Conservation (phyloP, 2,888 invertebrate species). For the Chrysina gloriosa region DNA sequence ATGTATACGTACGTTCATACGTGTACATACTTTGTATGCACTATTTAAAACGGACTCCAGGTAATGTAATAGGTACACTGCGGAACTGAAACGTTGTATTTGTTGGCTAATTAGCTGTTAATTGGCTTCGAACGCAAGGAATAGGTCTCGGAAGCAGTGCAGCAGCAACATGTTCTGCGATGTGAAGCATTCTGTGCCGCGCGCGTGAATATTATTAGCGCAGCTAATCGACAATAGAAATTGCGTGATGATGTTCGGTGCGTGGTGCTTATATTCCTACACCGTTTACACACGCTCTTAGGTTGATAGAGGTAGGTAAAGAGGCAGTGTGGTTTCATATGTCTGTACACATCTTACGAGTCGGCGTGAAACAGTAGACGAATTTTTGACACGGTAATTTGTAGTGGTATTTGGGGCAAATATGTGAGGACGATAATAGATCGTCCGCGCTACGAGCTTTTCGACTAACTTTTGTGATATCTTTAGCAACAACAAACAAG, state of each 20-base stretch:
- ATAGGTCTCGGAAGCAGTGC: constrained; percentile 50
- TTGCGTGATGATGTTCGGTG: constrained; percentile 53
- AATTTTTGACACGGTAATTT: constrained; percentile 51
- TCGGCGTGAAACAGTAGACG: constrained; percentile 49
- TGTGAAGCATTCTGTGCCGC: constrained; percentile 7
- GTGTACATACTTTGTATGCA: constrained; percentile 47
- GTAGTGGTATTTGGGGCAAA: constrained; percentile 37
- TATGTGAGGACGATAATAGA: constrained; percentile 47
- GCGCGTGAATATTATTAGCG: constrained; percentile 51
- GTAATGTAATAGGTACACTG: constrained; percentile 25
- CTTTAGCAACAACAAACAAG: no score
- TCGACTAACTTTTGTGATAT: not conserved
- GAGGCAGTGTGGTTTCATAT: constrained; percentile 42
- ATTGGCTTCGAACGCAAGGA: constrained; percentile 51
- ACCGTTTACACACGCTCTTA: not conserved
- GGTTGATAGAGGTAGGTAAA: no score
- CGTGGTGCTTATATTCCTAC: constrained; percentile 43
- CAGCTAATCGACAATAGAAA: constrained; percentile 48
- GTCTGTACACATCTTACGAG: constrained; percentile 54
- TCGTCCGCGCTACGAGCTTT: not conserved
- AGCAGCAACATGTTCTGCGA: constrained; percentile 36
- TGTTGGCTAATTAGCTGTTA: constrained; percentile 54
- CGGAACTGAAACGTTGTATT: constrained; percentile 49
- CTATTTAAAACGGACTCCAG: constrained; percentile 49
- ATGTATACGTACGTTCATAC: no score